A percentile compares a stretch with the other conserved stretches of the same genome.
Evolutionary conservation across 2,888 invertebrate genomes (phyloP).

Genomic region (Leucozona laternaria): DNA sequence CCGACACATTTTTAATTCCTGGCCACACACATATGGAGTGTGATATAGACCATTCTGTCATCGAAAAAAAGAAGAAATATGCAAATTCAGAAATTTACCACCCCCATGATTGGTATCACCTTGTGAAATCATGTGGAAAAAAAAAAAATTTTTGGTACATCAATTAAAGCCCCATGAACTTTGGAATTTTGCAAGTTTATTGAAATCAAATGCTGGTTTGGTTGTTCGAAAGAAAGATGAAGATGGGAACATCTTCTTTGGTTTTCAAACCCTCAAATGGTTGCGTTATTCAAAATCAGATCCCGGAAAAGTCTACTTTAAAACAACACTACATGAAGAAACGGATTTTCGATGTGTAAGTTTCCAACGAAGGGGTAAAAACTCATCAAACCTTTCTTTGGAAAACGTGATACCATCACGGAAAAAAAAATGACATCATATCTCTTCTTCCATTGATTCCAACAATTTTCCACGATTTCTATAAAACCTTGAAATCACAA

Average conservation of each 20-base stretch:
- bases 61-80: background rate
- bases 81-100: too few species aligned
- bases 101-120: too few species aligned
- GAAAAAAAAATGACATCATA: background rate
- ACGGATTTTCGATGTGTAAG: constrained; percentile 1
- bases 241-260: too few species aligned
- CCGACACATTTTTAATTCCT: too few species aligned
- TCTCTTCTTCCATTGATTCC: background rate
- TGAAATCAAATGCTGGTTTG: background rate
- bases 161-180: background rate
- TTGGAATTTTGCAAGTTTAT: constrained; percentile 1
- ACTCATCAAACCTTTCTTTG: background rate
- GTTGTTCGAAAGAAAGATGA: too few species aligned
- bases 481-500: constrained; percentile 3
- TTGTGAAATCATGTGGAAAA: constrained; percentile 4
- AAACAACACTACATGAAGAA: background rate
- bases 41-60: background rate
- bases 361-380: background rate
- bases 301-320: background rate
- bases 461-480: constrained; percentile 4
- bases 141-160: constrained; percentile 1
- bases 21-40: background rate
- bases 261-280: too few species aligned
- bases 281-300: constrained; percentile 1
- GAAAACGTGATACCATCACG: background rate